Evolutionary conservation across 2,888 invertebrate genomes (phyloP), one percentile per base, ranked within the genome.

Genomic region (Auanema freiburgensis): DNA sequence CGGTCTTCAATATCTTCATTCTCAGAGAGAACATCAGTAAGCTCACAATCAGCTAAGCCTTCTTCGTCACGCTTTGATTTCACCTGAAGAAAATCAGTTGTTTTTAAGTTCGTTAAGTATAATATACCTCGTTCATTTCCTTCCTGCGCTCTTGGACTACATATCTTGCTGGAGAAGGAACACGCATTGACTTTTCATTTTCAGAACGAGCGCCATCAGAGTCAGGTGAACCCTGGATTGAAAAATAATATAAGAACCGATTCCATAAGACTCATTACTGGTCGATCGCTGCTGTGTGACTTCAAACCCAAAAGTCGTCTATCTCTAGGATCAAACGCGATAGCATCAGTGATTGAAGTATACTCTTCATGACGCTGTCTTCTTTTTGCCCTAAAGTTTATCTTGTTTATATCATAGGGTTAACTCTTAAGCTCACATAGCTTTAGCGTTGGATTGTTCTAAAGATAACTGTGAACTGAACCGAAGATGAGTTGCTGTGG

Each of bases 341-440:
- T 81, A 25, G 76, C 67, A 63, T 81, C 81, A 5, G 81, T 81
- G 68, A 81, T 81, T 16, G 79, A 76, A 8, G 81, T 81, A 69
- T 81, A 81, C 67, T 80, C 81, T 53, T 79, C 79, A 63, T 77
- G 75, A 8, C 73, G 74, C 5, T 60, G 61, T 12, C 77, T 67
- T 1, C 74, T 66, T 42, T 67, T 63, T 14, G 69, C 57, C 63
- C 51, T 53, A 21, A 52, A 63, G 46, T 11, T 14, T 42, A 8
- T 53, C 40, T 52, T 14, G 24, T 2, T 5, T n/a, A 11, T 8
- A n/a, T 52, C 21, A 52, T 18, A 52, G 18, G 23, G 23, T n/a
- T 24, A 5, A 18, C 40, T 56, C 14, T 14, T 43, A 43, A 46
- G 10, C 44, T 25, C 55, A 24, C 64, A 14, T 50, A 11, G 41